phyloP scores from a whole-genome alignment of 2,888 invertebrate genomes.

The Stratiomys singularior region DNA sequence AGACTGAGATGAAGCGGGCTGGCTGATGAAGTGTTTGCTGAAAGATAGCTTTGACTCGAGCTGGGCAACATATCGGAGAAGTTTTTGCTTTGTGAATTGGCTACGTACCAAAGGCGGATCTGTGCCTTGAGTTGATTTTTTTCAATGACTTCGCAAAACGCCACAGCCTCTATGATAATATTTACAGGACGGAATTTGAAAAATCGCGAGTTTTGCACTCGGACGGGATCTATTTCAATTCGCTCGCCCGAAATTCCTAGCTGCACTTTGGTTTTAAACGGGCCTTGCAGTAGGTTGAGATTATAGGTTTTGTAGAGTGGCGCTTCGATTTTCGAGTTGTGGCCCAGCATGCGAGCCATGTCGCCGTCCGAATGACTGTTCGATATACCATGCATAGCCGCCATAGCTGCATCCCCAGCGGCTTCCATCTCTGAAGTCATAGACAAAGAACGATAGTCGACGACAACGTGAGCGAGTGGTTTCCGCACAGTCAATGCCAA shows the following conservation, averaged over 20 bases:
- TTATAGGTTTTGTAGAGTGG: conserved; percentile 86
- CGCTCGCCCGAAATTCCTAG: conserved; percentile 90
- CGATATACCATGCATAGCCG: conserved; percentile 62
- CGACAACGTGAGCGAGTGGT: conserved; percentile 59
- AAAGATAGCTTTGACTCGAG: conserved; percentile 14
- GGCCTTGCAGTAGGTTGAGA: conserved; percentile 81
- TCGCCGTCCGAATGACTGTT: conserved; percentile 65
- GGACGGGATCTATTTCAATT: conserved; percentile 89
- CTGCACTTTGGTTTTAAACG: conserved; percentile 85
- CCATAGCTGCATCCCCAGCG: conserved; percentile 58
- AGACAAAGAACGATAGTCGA: conserved; percentile 62
- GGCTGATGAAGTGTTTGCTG: conserved; percentile 55
- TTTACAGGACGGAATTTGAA: conserved; percentile 83
- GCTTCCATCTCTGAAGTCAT: conserved; percentile 66
- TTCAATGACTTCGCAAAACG: conserved; percentile 85
- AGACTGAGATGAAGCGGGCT: conserved; percentile 61
- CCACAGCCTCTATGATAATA: conserved; percentile 87
- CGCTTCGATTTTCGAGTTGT: conserved; percentile 84
- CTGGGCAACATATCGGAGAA: conserved; percentile 31
- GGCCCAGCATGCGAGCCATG: conserved; percentile 75
- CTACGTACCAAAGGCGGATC: conserved; percentile 77
- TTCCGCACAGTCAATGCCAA: conserved; percentile 85
- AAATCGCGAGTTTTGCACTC: conserved; percentile 74
- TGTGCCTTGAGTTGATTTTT: conserved; percentile 77
- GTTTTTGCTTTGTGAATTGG: conserved; percentile 61